phyloP scores from a whole-genome alignment of 1,140 invertebrate species.

The Drosophila subobscura region DNA sequence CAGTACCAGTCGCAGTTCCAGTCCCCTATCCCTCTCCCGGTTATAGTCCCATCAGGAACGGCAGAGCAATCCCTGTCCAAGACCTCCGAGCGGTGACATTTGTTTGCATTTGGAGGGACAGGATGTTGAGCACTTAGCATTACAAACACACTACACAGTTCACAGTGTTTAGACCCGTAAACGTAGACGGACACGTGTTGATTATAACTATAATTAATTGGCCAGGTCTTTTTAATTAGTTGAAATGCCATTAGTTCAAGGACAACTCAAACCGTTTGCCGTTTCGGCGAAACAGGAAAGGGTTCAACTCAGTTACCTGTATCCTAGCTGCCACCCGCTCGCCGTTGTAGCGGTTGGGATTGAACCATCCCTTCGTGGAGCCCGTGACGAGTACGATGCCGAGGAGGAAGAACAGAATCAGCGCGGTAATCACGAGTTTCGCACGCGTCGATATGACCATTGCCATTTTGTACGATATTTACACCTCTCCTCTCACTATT shows the following conservation, averaged over 20 bases:
- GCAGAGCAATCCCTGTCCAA: constrained; percentile 14
- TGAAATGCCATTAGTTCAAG: constrained; percentile 46
- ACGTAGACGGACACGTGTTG: constrained; percentile 49
- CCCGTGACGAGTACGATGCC: constrained; percentile 85
- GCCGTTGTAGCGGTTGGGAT: constrained; percentile 81
- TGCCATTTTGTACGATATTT: constrained; percentile 84
- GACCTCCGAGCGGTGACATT: constrained; percentile 57
- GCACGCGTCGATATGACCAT: constrained; percentile 86
- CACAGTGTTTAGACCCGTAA: constrained; percentile 29
- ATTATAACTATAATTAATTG: constrained; percentile 74
- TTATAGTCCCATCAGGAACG: neutral
- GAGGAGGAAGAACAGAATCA: constrained; percentile 84
- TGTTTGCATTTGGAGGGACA: constrained; percentile 66
- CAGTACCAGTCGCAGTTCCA: neutral
- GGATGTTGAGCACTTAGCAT: constrained; percentile 70
- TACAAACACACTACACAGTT: constrained; percentile 49
- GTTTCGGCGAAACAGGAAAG: neutral
- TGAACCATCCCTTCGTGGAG: constrained; percentile 85
- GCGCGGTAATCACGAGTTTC: constrained; percentile 85
- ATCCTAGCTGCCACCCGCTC: constrained; percentile 83
- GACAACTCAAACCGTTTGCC: constrained; percentile 53
- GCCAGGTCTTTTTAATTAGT: constrained; percentile 59
- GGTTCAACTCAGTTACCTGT: constrained; percentile 71
- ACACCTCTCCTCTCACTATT: constrained; percentile 17
- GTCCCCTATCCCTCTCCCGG: neutral